Conservation (phyloP, 37 sponge, comb jelly and placozoan species). For the Amphimedon queenslandica region DNA sequence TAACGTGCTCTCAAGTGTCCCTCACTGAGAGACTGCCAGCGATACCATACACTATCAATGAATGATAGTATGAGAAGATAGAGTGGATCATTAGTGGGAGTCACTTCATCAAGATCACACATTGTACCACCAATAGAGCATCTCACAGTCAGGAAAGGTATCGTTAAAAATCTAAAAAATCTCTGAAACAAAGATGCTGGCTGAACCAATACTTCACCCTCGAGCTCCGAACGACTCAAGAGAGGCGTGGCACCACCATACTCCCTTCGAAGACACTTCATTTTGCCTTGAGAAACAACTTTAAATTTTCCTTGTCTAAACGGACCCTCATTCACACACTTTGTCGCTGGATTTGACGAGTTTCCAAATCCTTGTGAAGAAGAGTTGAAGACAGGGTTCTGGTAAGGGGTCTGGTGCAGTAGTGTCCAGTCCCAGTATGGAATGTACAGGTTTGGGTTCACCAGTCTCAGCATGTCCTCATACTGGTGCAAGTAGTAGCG, state of each 20-base stretch:
- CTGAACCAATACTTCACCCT: constrained; percentile 14
- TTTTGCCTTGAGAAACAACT: constrained; percentile 11
- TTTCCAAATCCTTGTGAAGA: constrained; percentile 49
- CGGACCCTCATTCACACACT: constrained; percentile 57
- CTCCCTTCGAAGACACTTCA: constrained; percentile 45
- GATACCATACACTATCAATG: constrained; percentile 32
- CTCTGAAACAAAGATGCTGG: constrained; percentile 12
- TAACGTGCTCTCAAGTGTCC: constrained; percentile 16
- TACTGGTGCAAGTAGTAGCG: constrained; percentile 71
- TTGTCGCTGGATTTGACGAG: constrained; percentile 9
- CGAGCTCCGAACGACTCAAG: neutral
- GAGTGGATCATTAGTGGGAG: constrained; percentile 52
- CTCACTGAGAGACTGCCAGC: constrained; percentile 50
- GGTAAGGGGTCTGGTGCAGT: constrained; percentile 23
- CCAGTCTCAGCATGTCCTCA: constrained; percentile 56
- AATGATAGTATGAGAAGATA: constrained; percentile 39
- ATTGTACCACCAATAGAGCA: constrained; percentile 65
- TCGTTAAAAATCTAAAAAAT: constrained; percentile 21
- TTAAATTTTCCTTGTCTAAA: constrained; percentile 40
- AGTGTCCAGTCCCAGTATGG: constrained; percentile 79
- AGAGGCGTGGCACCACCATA: neutral
- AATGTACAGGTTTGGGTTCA: constrained; percentile 44
- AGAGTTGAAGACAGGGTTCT: constrained; percentile 39
- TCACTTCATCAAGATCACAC: constrained; percentile 33
- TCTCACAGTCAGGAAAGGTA: constrained; percentile 15